A percentile compares a stretch with the other conserved stretches of the same genome.
Conservation (phyloP, 2,888 invertebrate genomes). For the Hanleya hanleyi region DNA sequence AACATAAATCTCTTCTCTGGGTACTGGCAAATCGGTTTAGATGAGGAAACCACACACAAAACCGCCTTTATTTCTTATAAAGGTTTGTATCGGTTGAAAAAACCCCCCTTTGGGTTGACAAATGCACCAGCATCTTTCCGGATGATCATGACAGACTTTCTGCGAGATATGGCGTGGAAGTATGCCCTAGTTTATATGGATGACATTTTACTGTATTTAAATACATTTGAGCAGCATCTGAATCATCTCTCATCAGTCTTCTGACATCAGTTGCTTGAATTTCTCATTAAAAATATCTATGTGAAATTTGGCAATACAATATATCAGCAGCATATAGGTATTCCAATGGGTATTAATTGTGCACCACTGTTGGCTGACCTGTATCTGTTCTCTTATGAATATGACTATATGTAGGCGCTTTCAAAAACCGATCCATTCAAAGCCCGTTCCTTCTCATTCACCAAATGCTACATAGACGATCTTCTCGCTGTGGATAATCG, state of each 20-base stretch:
- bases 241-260: neutral
- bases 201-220: constrained; percentile 14
- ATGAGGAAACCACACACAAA: constrained; percentile 2
- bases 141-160: neutral
- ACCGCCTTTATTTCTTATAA: constrained; percentile 4
- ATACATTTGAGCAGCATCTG: constrained; percentile 6
- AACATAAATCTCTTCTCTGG: neutral
- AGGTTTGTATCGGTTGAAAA: neutral
- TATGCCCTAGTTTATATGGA: constrained; percentile 16
- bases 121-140: neutral
- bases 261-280: neutral
- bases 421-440: too few relatives aligned
- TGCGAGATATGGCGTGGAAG: constrained; percentile 9
- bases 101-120: neutral
- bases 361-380: too few relatives aligned
- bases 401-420: too few relatives aligned
- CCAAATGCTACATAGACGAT: too few relatives aligned
- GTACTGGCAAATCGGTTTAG: constrained; percentile 18
- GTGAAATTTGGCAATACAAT: neutral
- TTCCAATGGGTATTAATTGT: too few relatives aligned
- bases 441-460: too few relatives aligned
- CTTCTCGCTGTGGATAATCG: too few relatives aligned
- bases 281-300: constrained; percentile 4
- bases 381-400: too few relatives aligned
- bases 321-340: neutral